These are phyloP conservation scores for Papilio polyxenes DNA, from an alignment of 1,140 invertebrate genomes.

Conservation along the genomic window DNA sequence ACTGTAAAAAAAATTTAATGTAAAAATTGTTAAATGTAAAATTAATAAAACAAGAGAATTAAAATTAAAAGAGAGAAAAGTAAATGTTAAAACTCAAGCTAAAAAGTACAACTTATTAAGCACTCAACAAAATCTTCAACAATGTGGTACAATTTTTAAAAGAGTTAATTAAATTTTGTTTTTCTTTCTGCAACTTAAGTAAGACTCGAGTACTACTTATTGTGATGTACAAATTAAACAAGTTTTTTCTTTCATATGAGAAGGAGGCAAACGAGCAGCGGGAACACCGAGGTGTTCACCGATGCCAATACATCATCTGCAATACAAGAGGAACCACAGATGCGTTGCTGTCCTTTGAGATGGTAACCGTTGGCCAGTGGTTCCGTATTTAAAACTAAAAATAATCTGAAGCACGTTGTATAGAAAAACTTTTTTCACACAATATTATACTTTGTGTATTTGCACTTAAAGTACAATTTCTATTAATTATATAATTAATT, in stretches of 20 bases:
- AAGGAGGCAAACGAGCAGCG: too few relatives aligned
- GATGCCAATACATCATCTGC: too few relatives aligned
- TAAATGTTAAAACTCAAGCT: not conserved
- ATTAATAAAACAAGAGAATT: not conserved
- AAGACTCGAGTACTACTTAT: not conserved
- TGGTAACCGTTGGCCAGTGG: not conserved
- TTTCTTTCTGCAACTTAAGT: not conserved
- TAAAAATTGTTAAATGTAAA: not conserved
- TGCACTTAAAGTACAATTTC: not conserved
- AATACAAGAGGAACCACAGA: too few relatives aligned
- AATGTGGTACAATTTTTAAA: not conserved
- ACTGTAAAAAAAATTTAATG: not conserved
- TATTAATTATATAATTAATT: too few relatives aligned
- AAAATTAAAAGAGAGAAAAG: not conserved
- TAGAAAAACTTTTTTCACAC: not conserved
- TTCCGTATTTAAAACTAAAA: not conserved
- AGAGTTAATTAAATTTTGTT: constrained; percentile 6
- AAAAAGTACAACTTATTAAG: not conserved
- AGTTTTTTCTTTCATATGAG: not conserved
- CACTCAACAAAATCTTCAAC: not conserved
- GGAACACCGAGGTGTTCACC: too few relatives aligned
- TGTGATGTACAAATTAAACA: not conserved
- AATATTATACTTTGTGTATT: not conserved
- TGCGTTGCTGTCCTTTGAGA: too few relatives aligned
- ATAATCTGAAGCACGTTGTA: not conserved